Conservation (phyloP, 2,797 vertebrate species). For the Picus viridis region DNA sequence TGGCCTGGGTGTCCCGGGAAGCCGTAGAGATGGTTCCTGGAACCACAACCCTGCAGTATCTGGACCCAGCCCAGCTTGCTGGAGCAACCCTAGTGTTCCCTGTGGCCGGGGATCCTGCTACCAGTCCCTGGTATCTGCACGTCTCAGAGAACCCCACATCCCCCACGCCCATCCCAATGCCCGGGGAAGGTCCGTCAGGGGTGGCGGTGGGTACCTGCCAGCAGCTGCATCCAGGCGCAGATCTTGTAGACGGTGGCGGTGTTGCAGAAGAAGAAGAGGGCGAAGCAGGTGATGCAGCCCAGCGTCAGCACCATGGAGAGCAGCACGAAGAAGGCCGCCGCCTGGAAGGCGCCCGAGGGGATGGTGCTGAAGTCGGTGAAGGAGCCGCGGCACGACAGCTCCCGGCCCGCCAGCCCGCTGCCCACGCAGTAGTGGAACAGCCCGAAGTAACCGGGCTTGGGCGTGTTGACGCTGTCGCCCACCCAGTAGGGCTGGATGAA, state of each 20-base stretch:
- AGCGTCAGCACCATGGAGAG: conserved; percentile 97
- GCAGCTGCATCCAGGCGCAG: conserved; percentile 98
- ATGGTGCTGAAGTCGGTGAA: conserved; percentile 96
- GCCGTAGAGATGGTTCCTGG: not conserved
- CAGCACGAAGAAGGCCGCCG: conserved; percentile 94
- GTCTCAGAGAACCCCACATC: not conserved
- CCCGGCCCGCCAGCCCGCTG: conserved; percentile 87
- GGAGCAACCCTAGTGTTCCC: not conserved
- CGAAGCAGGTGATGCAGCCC: conserved; percentile 95
- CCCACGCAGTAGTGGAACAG: conserved; percentile 97
- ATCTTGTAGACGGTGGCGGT: conserved; percentile 98
- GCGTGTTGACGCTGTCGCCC: conserved; percentile 95
- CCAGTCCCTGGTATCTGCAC: not conserved
- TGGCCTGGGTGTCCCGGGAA: not conserved
- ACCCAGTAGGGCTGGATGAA: conserved; percentile 99
- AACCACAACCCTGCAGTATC: not conserved
- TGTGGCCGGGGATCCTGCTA: too few species aligned
- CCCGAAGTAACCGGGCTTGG: conserved; percentile 94
- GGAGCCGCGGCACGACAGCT: conserved; percentile 92
- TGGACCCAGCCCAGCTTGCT: not conserved
- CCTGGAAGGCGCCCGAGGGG: conserved; percentile 94
- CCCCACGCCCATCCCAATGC: not conserved
- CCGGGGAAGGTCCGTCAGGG: not conserved
- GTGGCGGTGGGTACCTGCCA: conserved; percentile 85
- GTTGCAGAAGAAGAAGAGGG: conserved; percentile 99